These are phyloP conservation scores for Calidris pugnax DNA, from an alignment of 2,113 vertebrate genomes.

Conservation along the genomic window DNA sequence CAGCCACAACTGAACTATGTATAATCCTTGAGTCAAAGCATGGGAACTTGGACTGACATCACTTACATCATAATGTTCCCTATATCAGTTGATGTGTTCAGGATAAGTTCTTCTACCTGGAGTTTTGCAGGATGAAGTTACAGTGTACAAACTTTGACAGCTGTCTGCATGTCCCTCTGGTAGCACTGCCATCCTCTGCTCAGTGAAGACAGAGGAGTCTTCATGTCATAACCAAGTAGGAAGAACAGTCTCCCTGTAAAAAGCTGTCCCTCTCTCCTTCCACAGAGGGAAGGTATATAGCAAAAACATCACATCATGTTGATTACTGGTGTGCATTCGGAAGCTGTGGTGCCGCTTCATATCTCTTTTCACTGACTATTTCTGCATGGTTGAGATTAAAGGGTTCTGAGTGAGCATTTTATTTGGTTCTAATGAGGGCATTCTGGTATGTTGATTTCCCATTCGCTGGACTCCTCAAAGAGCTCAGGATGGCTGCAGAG, in stretches of 20 bases:
- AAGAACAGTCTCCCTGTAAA: neutral
- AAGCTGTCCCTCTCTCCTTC: neutral
- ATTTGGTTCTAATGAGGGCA: conserved; percentile 32
- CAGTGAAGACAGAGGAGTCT: neutral
- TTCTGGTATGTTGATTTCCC: conserved; percentile 54
- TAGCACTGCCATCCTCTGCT: neutral
- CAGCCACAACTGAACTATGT: neutral
- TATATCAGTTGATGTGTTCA: neutral
- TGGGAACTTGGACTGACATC: neutral
- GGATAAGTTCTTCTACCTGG: neutral
- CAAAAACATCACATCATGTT: neutral
- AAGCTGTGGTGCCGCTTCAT: neutral
- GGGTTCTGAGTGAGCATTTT: neutral
- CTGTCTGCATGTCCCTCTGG: neutral
- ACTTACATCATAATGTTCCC: neutral
- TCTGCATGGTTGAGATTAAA: neutral
- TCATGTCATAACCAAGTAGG: fast-evolving
- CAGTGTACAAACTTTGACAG: neutral
- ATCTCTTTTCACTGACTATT: neutral
- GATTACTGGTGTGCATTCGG: neutral
- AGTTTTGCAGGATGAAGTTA: neutral
- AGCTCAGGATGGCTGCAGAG: conserved; percentile 25
- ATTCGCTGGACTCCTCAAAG: conserved; percentile 26
- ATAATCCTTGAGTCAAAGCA: neutral
- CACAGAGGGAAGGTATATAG: neutral